phyloP scores from a whole-genome alignment of 1,140 invertebrate genomes.

The Apolygus lucorum region DNA sequence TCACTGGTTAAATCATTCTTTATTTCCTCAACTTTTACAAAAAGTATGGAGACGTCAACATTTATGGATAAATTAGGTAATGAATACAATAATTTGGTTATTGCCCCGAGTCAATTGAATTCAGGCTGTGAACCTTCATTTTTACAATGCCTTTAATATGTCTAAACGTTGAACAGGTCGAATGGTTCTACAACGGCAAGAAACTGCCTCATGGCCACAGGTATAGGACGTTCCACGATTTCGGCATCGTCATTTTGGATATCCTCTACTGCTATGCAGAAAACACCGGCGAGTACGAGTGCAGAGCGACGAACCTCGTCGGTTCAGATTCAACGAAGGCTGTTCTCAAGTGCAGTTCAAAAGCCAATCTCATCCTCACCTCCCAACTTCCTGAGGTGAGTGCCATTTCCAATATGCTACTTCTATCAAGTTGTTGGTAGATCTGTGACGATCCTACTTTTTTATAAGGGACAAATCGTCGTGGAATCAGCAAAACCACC shows the following conservation, averaged over 20 bases:
- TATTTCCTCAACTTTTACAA: too few species aligned
- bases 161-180: slow-evolving; percentile 60
- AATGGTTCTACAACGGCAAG: slow-evolving; percentile 92
- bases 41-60: too few species aligned
- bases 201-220: slow-evolving; percentile 85
- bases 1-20: too few species aligned
- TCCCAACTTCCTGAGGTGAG: slow-evolving; percentile 81
- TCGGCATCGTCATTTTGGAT: slow-evolving; percentile 91
- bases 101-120: too few species aligned
- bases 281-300: slow-evolving; percentile 89
- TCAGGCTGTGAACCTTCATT: too few species aligned
- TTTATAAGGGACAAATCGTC: too few species aligned
- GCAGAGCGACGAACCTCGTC: slow-evolving; percentile 81
- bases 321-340: slow-evolving; percentile 83
- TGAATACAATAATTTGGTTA: too few species aligned
- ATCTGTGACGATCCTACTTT: too few species aligned
- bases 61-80: too few species aligned
- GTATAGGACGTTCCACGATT: slow-evolving; percentile 93
- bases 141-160: too few species aligned
- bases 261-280: slow-evolving; percentile 95
- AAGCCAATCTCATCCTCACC: slow-evolving; percentile 85
- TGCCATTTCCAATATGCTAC: slow-evolving; percentile 19
- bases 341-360: slow-evolving; percentile 75
- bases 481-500: too few species aligned
- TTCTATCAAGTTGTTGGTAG: too few species aligned